Conservation (phyloP, 1,140 invertebrate species). For the Drosophila pseudoobscura region DNA sequence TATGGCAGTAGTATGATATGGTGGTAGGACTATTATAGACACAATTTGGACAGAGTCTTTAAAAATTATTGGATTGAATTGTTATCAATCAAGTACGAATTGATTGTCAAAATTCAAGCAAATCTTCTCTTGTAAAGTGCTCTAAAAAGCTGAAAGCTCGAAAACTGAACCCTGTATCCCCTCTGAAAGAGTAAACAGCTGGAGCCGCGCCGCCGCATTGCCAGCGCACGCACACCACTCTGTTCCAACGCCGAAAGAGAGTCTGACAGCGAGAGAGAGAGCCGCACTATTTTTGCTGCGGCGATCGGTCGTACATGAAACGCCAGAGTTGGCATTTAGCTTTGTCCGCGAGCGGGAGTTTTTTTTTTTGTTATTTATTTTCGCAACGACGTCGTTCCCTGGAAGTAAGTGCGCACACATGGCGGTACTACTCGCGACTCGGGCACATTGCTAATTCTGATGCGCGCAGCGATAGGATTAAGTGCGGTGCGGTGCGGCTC, state of each 20-base stretch:
- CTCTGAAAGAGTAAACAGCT: constrained; percentile 8
- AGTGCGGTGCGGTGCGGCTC: not conserved
- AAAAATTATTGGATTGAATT: no score
- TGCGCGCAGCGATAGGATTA: not conserved
- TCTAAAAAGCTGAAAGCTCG: not conserved
- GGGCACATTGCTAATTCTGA: constrained; percentile 12
- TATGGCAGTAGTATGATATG: no score
- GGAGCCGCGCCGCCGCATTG: constrained; percentile 38
- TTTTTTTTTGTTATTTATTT: constrained; percentile 40
- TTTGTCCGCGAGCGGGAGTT: constrained; percentile 27
- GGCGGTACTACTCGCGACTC: not conserved
- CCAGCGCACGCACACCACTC: not conserved
- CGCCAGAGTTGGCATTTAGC: constrained; percentile 5
- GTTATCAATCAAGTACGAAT: no score
- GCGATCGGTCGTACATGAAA: constrained; percentile 17
- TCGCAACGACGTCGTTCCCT: constrained; percentile 35
- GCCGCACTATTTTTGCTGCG: not conserved
- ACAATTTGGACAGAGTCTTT: no score
- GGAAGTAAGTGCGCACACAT: constrained; percentile 34
- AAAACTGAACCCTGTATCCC: constrained; percentile 11
- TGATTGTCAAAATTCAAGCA: no score
- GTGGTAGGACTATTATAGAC: no score
- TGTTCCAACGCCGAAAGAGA: constrained; percentile 1
- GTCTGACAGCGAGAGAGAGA: constrained; percentile 1
- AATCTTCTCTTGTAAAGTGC: no score